These are phyloP conservation scores for Orthosia incerta DNA, from an alignment of 2,888 invertebrate species.

Conservation along the genomic window DNA sequence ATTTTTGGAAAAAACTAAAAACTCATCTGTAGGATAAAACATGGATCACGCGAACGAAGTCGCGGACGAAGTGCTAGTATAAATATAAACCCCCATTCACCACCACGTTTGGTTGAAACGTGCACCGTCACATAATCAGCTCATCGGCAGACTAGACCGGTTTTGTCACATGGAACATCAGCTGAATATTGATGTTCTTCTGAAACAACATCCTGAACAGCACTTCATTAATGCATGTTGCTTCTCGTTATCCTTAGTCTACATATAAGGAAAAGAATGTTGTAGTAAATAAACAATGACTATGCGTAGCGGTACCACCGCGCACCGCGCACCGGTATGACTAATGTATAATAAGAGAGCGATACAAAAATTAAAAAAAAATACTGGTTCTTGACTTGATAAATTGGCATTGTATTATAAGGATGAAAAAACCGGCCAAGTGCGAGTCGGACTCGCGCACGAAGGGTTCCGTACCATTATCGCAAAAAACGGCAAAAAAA, in stretches of 20 bases:
- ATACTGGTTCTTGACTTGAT: neutral
- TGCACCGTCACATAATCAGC: neutral
- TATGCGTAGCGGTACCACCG: neutral
- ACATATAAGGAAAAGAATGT: conserved; percentile 12
- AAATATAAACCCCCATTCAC: neutral
- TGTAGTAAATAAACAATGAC: conserved; percentile 12
- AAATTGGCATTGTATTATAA: conserved; percentile 1
- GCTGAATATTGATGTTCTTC: conserved; percentile 4
- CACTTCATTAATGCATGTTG: neutral
- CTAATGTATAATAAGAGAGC: neutral
- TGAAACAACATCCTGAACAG: neutral
- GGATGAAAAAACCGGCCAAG: too few relatives aligned
- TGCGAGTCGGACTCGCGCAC: too few relatives aligned
- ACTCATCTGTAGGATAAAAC: too few relatives aligned
- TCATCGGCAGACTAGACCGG: neutral
- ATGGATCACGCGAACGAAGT: too few relatives aligned
- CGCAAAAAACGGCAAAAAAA: too few relatives aligned
- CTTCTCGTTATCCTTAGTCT: neutral
- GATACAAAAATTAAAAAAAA: neutral
- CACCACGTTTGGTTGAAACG: neutral
- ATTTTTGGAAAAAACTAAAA: too few relatives aligned
- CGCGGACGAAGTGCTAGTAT: too few relatives aligned
- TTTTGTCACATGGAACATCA: neutral
- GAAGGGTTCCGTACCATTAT: too few relatives aligned
- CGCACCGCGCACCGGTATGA: neutral